Percentiles rank a stretch among this genome's conserved stretches.
Evolutionary conservation across 2,888 invertebrate species (phyloP).

Genomic region (Melanophora roralis): DNA sequence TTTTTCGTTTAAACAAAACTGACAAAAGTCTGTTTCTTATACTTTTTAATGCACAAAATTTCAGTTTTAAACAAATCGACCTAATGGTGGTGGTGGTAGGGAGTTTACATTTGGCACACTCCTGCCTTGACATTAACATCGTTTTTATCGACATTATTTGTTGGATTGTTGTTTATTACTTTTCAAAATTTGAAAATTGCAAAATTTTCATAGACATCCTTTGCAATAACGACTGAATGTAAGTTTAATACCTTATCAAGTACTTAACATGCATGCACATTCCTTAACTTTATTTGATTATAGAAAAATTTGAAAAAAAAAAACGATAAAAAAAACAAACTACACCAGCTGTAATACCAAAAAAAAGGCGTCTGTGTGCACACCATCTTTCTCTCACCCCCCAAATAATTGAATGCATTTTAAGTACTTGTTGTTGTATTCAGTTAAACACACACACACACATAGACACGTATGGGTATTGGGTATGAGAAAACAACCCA

Average conservation of each 20-base stretch:
- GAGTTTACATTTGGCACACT: conserved; percentile 53
- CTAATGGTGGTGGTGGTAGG: not conserved
- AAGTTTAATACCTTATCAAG: conserved; percentile 60
- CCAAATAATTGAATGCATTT: conserved; percentile 22
- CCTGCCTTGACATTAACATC: conserved; percentile 29
- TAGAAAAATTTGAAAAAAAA: no score
- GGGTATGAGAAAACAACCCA: conserved; percentile 49
- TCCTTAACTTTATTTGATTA: conserved; percentile 48
- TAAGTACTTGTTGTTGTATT: not conserved
- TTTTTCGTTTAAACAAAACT: conserved; percentile 20
- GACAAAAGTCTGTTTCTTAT: conserved; percentile 21
- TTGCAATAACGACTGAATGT: conserved; percentile 44
- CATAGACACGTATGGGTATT: no score
- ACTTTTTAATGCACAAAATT: no score
- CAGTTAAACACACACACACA: no score
- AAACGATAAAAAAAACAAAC: not conserved
- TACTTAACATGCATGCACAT: conserved; percentile 59
- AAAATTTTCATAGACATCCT: conserved; percentile 37
- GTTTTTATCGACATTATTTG: conserved; percentile 45
- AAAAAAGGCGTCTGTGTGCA: not conserved
- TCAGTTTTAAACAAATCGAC: no score
- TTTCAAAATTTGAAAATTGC: conserved; percentile 56
- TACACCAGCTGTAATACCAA: not conserved
- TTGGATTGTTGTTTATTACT: conserved; percentile 52
- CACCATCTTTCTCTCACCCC: not conserved